Evolutionary conservation across 1,140 invertebrate species (phyloP).

Genomic region (Drosophila paulistorum): DNA sequence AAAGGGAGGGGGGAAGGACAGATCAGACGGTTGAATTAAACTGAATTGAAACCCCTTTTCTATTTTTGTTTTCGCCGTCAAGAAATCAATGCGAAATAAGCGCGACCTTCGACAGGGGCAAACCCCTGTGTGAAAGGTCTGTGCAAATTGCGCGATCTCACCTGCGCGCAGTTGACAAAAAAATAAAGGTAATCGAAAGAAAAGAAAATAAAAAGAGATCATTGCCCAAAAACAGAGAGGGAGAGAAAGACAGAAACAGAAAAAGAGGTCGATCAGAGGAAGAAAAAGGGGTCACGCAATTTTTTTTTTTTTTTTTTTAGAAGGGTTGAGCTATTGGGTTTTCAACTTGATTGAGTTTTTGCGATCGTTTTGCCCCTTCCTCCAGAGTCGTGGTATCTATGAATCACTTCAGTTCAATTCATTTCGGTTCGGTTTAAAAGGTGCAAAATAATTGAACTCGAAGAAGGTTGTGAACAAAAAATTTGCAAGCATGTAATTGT

Average conservation of each 20-base stretch:
- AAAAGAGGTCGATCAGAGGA: neutral
- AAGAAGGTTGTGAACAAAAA: conserved; percentile 65
- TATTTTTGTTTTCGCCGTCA: conserved; percentile 61
- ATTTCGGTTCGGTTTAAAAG: conserved; percentile 67
- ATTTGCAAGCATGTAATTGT: conserved; percentile 83
- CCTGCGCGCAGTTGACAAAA: conserved; percentile 73
- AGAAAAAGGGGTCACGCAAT: conserved; percentile 65
- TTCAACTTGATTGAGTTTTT: conserved; percentile 79
- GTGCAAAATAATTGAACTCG: conserved; percentile 76
- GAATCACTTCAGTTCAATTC: neutral
- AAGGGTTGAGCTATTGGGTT: conserved; percentile 59
- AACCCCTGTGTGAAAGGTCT: conserved; percentile 53
- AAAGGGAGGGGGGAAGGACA: neutral
- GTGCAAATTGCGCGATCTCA: conserved; percentile 66
- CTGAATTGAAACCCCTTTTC: conserved; percentile 49
- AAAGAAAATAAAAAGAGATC: conserved; percentile 7
- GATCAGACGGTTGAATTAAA: too few species aligned
- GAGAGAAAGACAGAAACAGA: too few species aligned
- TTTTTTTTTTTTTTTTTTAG: conserved; percentile 69
- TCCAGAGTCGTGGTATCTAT: conserved; percentile 20
- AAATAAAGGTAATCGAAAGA: conserved; percentile 19
- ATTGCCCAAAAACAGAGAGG: neutral
- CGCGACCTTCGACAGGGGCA: conserved; percentile 40
- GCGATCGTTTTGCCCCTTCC: conserved; percentile 54
- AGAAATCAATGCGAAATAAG: conserved; percentile 61